Conservation (phyloP, 2,797 vertebrate species). For the Delichon dasypus region DNA sequence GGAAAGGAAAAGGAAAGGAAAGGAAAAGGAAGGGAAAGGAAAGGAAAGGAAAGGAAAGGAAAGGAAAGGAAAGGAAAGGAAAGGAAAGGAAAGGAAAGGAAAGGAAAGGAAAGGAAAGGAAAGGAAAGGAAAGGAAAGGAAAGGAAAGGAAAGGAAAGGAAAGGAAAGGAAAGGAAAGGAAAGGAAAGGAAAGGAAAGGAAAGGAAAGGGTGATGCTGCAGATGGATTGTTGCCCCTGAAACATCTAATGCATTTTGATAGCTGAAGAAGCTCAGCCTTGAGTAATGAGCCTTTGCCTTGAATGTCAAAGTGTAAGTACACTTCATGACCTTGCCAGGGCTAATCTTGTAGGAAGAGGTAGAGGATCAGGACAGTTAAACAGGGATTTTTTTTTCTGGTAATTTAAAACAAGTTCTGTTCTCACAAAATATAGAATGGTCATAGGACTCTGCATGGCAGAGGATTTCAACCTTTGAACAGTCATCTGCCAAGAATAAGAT, state of each 20-base stretch:
- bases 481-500: background rate
- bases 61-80: too few species aligned
- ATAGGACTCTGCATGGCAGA: background rate
- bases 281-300: background rate
- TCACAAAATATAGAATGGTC: background rate
- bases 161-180: background rate
- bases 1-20: too few species aligned
- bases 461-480: background rate
- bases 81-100: too few species aligned
- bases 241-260: background rate
- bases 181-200: background rate
- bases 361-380: background rate
- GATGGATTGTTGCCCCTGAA: background rate
- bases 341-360: background rate
- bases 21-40: too few species aligned
- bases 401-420: background rate
- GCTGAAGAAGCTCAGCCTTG: background rate
- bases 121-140: rapidly evolving
- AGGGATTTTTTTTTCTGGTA: background rate
- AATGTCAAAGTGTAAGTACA: background rate
- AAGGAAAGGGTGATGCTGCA: background rate
- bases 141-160: rapidly evolving
- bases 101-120: too few species aligned
- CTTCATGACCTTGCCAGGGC: background rate
- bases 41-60: too few species aligned